These are phyloP conservation scores for Tachystola acroxantha DNA, from an alignment of 2,888 invertebrate genomes.

Conservation along the genomic window DNA sequence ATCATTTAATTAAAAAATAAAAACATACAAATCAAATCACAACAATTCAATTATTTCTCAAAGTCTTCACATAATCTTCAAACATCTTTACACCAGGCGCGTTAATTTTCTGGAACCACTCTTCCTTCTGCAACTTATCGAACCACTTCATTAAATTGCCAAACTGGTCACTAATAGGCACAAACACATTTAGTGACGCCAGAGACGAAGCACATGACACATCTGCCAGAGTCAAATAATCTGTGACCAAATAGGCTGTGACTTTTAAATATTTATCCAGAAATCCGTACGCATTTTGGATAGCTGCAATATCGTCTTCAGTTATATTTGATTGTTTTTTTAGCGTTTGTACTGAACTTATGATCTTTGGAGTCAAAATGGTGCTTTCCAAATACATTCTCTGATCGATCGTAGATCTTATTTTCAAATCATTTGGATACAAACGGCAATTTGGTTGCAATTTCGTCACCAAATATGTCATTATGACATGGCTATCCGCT, in stretches of 20 bases:
- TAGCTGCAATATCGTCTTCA: slow-evolving; percentile 23
- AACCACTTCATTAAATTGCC: slow-evolving; percentile 31
- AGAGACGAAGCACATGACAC: slow-evolving; percentile 38
- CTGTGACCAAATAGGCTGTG: slow-evolving; percentile 26
- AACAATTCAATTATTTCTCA: no score
- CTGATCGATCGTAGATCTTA: slow-evolving; percentile 33
- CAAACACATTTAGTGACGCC: slow-evolving; percentile 29
- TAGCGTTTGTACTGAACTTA: slow-evolving; percentile 25
- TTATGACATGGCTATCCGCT: slow-evolving; percentile 41
- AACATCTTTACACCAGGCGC: slow-evolving; percentile 29
- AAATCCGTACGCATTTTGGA: slow-evolving; percentile 34
- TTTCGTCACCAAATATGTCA: slow-evolving; percentile 34
- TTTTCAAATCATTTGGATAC: slow-evolving; percentile 30
- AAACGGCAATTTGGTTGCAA: slow-evolving; percentile 25
- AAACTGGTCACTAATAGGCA: slow-evolving; percentile 27
- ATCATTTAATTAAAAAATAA: no score
- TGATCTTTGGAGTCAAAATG: slow-evolving; percentile 34
- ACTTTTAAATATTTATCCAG: slow-evolving; percentile 33
- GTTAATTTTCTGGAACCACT: slow-evolving; percentile 35
- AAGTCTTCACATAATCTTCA: slow-evolving; percentile 23
- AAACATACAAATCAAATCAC: no score
- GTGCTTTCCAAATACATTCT: slow-evolving; percentile 38
- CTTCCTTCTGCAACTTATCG: slow-evolving; percentile 22
- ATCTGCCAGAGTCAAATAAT: slow-evolving; percentile 38
- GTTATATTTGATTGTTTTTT: slow-evolving; percentile 18